Percentiles rank a stretch among this genome's conserved stretches.
Conservation (phyloP, 2,888 invertebrate genomes). For the Leucania comma region DNA sequence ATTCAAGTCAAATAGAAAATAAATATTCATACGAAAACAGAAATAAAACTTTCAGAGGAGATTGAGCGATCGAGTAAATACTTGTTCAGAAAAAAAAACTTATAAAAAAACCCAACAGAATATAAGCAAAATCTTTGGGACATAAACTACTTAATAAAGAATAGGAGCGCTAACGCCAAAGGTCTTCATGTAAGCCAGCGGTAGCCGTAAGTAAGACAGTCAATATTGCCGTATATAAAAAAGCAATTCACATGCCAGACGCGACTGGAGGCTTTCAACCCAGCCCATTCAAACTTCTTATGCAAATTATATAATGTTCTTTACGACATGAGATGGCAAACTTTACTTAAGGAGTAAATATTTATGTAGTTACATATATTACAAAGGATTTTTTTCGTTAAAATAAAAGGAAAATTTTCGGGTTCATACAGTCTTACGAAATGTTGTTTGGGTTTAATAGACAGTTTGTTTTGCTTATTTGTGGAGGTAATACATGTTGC, state of each 20-base stretch:
- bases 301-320: conserved; percentile 89
- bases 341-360: conserved; percentile 88
- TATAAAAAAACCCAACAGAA: conserved; percentile 11
- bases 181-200: conserved; percentile 47
- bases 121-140: conserved; percentile 14
- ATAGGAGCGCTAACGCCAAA: conserved; percentile 43
- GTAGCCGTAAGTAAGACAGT: conserved; percentile 77
- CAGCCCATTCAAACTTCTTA: conserved; percentile 89
- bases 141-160: conserved; percentile 40
- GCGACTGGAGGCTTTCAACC: conserved; percentile 86
- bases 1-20: not conserved
- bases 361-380: conserved; percentile 79
- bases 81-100: not conserved
- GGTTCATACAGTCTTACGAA: conserved; percentile 28
- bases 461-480: conserved; percentile 20
- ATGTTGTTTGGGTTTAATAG: conserved; percentile 16
- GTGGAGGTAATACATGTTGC: not conserved
- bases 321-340: conserved; percentile 88
- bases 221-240: conserved; percentile 80
- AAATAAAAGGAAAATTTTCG: conserved; percentile 46
- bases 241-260: conserved; percentile 88
- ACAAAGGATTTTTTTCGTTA: conserved; percentile 57
- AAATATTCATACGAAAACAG: not conserved
- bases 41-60: not conserved
- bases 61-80: not conserved